Evolutionary conservation across 2,113 vertebrate genomes (phyloP).

Genomic region (mouse (Mus musculus)): DNA sequence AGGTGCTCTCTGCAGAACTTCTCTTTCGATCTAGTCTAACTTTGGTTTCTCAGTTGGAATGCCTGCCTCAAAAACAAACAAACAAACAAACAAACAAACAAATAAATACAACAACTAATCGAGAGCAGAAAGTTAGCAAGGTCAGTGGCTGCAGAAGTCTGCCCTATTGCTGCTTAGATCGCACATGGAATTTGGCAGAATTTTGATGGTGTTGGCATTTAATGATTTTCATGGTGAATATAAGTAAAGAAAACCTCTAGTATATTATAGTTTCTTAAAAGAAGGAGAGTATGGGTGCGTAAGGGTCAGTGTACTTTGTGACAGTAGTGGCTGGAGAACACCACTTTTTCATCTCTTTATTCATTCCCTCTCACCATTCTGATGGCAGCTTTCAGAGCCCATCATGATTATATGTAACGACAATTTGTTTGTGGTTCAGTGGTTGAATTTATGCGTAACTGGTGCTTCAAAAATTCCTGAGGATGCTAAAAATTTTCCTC

Average conservation of each 20-base stretch:
- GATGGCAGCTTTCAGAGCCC: background rate
- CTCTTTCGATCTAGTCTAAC: background rate
- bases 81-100: background rate
- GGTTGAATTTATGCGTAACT: background rate
- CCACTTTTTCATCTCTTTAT: background rate
- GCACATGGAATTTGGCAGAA: background rate
- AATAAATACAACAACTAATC: background rate
- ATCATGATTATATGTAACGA: background rate
- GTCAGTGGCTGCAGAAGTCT: background rate
- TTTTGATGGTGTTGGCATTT: conserved; percentile 10
- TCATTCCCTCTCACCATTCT: background rate
- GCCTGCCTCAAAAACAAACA: conserved; percentile 19
- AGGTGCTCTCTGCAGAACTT: conserved; percentile 40
- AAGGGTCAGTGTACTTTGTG: background rate
- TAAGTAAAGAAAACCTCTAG: background rate
- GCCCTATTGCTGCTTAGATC: background rate
- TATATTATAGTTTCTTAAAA: background rate
- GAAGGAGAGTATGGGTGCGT: background rate
- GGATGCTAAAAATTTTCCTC: background rate
- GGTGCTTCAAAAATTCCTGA: background rate
- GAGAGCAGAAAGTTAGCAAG: conserved; percentile 36
- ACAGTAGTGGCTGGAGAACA: background rate
- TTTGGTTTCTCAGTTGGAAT: conserved; percentile 5
- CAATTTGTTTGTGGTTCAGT: background rate
- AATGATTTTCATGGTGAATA: background rate